Percentiles rank a stretch among this genome's conserved stretches.
phyloP scores from a whole-genome alignment of 2,888 invertebrate species.

The Aporophyla nigra region DNA sequence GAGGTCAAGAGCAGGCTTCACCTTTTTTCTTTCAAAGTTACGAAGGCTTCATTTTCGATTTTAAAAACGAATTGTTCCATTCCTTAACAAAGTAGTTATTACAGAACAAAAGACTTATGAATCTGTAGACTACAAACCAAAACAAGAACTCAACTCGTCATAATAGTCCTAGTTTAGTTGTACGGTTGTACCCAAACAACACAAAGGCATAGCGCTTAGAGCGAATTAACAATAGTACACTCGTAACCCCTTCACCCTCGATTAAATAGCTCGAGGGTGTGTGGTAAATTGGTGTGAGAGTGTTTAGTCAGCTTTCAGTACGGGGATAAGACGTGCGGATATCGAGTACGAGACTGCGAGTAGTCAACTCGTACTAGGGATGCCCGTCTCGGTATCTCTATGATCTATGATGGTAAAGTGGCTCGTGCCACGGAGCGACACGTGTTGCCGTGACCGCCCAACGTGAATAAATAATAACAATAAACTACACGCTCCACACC shows the following conservation, averaged over 20 bases:
- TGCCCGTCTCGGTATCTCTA: conserved; percentile 52
- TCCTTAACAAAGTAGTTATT: background rate
- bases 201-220: conserved; percentile 50
- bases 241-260: conserved; percentile 71
- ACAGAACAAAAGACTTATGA: background rate
- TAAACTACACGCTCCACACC: conserved; percentile 69
- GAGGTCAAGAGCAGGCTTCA: too few relatives aligned
- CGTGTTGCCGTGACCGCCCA: conserved; percentile 76
- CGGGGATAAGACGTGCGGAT: conserved; percentile 59
- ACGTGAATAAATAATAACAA: conserved; percentile 80
- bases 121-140: conserved; percentile 8
- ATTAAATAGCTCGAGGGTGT: conserved; percentile 75
- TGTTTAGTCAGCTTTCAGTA: conserved; percentile 67
- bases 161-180: conserved; percentile 45
- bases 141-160: conserved; percentile 29
- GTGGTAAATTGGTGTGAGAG: conserved; percentile 75
- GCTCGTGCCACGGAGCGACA: conserved; percentile 74
- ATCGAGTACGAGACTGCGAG: conserved; percentile 1
- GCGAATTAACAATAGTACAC: conserved; percentile 68
- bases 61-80: background rate
- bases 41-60: background rate
- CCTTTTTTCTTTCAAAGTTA: too few relatives aligned
- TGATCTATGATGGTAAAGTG: conserved; percentile 72
- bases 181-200: conserved; percentile 50
- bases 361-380: conserved; percentile 7